These are phyloP conservation scores for Sycobia sp. DNA, from an alignment of 1,140 invertebrate species.

Conservation along the genomic window DNA sequence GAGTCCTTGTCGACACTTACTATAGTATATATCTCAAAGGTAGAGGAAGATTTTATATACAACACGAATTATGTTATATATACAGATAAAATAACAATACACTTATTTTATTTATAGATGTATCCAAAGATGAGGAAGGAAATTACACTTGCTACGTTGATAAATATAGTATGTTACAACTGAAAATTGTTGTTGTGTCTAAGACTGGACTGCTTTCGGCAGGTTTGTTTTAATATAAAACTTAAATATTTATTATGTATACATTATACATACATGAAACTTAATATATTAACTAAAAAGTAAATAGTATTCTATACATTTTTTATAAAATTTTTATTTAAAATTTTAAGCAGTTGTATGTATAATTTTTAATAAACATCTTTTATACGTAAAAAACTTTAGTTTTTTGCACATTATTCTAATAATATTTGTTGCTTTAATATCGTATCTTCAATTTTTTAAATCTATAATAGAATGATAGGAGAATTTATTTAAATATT, in stretches of 20 bases:
- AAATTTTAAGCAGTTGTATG: too few relatives aligned
- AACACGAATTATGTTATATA: neutral
- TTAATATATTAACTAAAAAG: too few relatives aligned
- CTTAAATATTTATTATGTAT: too few relatives aligned
- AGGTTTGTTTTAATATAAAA: conserved; percentile 45
- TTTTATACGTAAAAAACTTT: too few relatives aligned
- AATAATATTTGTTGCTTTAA: too few relatives aligned
- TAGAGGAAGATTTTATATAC: conserved; percentile 6
- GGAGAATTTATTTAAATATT: conserved; percentile 7
- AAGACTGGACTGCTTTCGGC: conserved; percentile 56
- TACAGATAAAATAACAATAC: neutral
- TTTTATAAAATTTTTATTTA: too few relatives aligned
- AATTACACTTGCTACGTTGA: conserved; percentile 66
- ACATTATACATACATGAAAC: too few relatives aligned
- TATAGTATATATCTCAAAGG: conserved; percentile 64
- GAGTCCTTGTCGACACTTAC: conserved; percentile 63
- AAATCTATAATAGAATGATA: too few relatives aligned
- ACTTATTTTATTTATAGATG: conserved; percentile 46
- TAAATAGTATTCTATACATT: too few relatives aligned
- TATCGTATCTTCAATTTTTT: too few relatives aligned
- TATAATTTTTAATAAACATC: too few relatives aligned
- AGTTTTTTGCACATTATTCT: too few relatives aligned
- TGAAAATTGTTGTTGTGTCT: conserved; percentile 58
- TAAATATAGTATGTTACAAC: conserved; percentile 60
- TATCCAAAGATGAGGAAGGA: conserved; percentile 61